A percentile compares a stretch with the other conserved stretches of the same genome.
Evolutionary conservation across 2,113 vertebrate genomes (phyloP).

Genomic region (Amphilophus citrinellus): DNA sequence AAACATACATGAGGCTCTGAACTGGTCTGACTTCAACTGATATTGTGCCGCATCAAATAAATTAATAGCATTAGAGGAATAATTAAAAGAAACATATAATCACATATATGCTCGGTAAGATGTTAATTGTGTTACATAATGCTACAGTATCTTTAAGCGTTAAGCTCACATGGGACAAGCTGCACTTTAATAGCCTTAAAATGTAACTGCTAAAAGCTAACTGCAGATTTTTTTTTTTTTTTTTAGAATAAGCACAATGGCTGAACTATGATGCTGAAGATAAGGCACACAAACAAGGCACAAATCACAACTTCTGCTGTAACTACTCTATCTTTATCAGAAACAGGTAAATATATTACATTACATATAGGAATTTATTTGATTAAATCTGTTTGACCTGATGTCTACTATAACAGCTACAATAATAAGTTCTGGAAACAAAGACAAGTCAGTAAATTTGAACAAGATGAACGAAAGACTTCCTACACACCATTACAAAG

Average conservation of each 20-base stretch:
- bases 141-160: conserved; percentile 12
- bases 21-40: neutral
- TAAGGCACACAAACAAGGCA: conserved; percentile 70
- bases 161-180: neutral
- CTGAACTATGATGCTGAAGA: conserved; percentile 2
- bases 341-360: conserved; percentile 9
- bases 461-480: neutral
- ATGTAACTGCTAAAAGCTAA: neutral
- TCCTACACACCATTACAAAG: neutral
- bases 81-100: conserved; percentile 10
- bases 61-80: conserved; percentile 4
- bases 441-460: conserved; percentile 12
- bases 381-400: conserved; percentile 6
- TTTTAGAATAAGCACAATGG: conserved; percentile 7
- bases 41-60: conserved; percentile 3
- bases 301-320: conserved; percentile 44
- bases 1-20: neutral
- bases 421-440: conserved; percentile 11
- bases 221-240: conserved; percentile 4
- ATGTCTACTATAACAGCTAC: conserved; percentile 6
- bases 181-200: neutral
- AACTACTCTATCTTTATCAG: conserved; percentile 20
- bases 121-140: neutral
- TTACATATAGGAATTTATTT: conserved; percentile 8
- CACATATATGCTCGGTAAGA: neutral